Conservation (phyloP, 2,888 invertebrate genomes). For the Andrena camellia region DNA sequence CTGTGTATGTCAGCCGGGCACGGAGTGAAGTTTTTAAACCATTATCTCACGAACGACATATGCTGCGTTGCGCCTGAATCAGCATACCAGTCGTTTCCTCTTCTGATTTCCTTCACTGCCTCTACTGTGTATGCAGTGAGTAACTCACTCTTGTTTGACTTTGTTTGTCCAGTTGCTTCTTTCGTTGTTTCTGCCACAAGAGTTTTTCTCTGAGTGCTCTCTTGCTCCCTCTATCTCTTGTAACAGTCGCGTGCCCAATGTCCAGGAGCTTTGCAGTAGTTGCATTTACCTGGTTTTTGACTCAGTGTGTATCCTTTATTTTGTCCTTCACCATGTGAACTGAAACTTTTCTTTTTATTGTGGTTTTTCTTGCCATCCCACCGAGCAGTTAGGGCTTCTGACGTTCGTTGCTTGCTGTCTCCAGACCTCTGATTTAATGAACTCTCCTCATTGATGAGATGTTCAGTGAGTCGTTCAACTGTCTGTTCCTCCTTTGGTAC, state of each 20-base stretch:
- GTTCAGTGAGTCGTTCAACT: not conserved
- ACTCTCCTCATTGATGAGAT: conserved; percentile 2
- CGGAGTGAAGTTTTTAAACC: not conserved
- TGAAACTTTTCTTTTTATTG: not conserved
- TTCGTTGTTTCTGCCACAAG: not conserved
- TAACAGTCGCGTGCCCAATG: not conserved
- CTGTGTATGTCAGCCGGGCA: not conserved
- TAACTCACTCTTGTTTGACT: too few relatives aligned
- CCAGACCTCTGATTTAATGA: not conserved
- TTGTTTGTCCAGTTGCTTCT: not conserved
- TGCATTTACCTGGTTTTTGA: not conserved
- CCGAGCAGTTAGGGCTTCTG: not conserved
- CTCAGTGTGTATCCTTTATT: not conserved
- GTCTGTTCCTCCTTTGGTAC: not conserved
- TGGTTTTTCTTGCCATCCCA: not conserved
- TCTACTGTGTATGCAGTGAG: too few relatives aligned
- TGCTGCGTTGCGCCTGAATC: conserved; percentile 11
- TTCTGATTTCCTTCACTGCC: too few relatives aligned
- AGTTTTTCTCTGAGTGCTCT: not conserved
- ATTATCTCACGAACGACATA: not conserved
- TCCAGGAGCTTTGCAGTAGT: not conserved
- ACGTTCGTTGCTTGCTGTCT: not conserved
- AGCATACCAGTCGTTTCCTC: not conserved
- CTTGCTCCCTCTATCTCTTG: too few relatives aligned
- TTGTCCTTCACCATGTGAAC: not conserved